These are phyloP conservation scores for Acomys russatus DNA, from an alignment of 2,797 vertebrate species.

Conservation along the genomic window DNA sequence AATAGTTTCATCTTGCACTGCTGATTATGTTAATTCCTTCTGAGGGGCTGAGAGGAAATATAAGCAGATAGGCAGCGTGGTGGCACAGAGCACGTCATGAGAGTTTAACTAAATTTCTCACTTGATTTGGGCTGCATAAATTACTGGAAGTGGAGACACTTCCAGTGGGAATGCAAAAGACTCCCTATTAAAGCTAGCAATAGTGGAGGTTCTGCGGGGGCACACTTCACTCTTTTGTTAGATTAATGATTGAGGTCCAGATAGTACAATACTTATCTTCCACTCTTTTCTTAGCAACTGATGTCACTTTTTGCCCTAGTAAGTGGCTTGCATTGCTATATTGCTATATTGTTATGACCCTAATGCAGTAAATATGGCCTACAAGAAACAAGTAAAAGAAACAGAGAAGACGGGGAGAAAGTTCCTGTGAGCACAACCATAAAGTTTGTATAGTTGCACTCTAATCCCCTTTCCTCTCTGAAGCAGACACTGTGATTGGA, in stretches of 20 bases:
- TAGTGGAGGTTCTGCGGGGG: background rate
- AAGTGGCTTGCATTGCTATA: background rate
- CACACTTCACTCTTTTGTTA: background rate
- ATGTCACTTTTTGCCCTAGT: background rate
- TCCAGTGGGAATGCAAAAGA: background rate
- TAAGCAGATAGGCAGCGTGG: conserved; percentile 29
- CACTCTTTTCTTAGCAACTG: conserved; percentile 10
- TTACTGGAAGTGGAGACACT: conserved; percentile 39
- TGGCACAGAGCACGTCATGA: conserved; percentile 33
- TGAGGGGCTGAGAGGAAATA: conserved; percentile 60
- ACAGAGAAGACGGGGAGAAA: background rate
- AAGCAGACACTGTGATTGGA: background rate
- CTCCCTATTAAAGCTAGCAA: conserved; percentile 52
- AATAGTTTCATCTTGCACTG: conserved; percentile 57
- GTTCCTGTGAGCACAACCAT: background rate
- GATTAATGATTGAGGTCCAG: background rate
- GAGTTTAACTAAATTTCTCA: conserved; percentile 68
- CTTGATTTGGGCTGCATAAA: conserved; percentile 61
- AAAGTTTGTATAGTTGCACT: background rate
- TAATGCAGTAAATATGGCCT: background rate
- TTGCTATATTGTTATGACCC: background rate
- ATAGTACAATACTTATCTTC: background rate
- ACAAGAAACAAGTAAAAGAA: background rate
- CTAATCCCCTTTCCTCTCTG: background rate
- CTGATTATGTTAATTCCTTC: conserved; percentile 67